These are phyloP conservation scores for Echinops telfairi DNA, from an alignment of 2,113 vertebrate species.

Conservation along the genomic window DNA sequence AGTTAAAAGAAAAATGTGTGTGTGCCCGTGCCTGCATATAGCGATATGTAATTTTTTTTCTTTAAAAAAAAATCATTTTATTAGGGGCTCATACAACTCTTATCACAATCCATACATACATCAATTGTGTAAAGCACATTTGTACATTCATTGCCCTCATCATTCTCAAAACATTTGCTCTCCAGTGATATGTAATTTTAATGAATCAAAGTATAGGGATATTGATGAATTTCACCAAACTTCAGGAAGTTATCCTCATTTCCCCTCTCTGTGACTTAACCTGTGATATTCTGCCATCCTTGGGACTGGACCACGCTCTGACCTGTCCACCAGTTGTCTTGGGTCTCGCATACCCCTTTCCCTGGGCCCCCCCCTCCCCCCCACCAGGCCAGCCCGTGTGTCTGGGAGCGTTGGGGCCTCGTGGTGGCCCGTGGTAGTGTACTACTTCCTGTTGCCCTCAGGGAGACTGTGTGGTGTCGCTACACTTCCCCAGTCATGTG, in stretches of 20 bases:
- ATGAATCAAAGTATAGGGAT: conserved; percentile 21
- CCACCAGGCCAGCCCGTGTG: no score
- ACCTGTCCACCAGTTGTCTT: not conserved
- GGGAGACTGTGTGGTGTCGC: not conserved
- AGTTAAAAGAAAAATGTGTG: not conserved
- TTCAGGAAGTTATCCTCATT: not conserved
- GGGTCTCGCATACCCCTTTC: not conserved
- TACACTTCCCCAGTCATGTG: not conserved
- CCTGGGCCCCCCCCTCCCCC: not conserved
- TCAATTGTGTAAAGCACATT: no score
- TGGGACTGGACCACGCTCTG: not conserved
- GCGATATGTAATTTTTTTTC: no score
- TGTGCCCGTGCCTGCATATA: no score
- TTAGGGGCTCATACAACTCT: no score
- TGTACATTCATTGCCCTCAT: no score
- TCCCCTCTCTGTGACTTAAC: not conserved
- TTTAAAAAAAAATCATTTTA: no score
- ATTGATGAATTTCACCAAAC: conserved; percentile 22
- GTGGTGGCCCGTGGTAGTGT: rapidly evolving
- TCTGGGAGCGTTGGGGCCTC: not conserved
- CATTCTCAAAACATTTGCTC: no score
- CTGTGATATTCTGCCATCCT: not conserved
- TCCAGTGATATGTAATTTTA: not conserved
- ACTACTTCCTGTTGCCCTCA: not conserved
- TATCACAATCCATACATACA: no score